phyloP scores from a whole-genome alignment of 2,113 vertebrate species.

The Phylloscopus trochilus region DNA sequence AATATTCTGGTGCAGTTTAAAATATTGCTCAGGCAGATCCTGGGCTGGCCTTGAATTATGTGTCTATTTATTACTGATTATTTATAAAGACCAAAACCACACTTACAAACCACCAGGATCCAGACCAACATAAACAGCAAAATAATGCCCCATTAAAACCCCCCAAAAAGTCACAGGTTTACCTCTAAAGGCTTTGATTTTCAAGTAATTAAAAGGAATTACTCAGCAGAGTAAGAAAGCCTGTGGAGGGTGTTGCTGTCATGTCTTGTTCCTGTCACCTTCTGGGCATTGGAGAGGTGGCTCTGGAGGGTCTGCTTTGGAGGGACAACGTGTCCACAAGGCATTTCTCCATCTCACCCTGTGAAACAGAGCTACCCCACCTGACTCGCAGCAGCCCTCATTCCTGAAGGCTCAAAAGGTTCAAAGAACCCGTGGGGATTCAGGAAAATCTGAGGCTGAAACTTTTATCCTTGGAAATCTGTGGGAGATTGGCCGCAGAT shows the following conservation, averaged over 20 bases:
- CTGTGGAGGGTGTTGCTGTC: background rate
- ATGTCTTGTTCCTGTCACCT: background rate
- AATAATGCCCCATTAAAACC: background rate
- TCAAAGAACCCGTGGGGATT: background rate
- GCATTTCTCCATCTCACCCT: background rate
- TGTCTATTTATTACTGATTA: background rate
- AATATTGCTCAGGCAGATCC: background rate
- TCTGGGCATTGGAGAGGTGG: background rate
- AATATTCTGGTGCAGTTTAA: constrained; percentile 47
- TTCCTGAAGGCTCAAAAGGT: background rate
- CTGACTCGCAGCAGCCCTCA: background rate
- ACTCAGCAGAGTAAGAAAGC: background rate
- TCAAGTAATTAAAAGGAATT: background rate
- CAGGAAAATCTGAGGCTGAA: background rate
- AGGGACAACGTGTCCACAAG: background rate
- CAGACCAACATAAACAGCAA: constrained; percentile 10
- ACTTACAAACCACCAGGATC: constrained; percentile 7
- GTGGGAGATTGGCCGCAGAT: background rate
- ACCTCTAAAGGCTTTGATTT: background rate
- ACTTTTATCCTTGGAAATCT: background rate
- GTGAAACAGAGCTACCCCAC: background rate
- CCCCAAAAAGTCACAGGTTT: background rate
- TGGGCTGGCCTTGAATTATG: background rate
- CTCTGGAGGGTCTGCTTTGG: background rate
- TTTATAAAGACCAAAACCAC: constrained; percentile 39